A percentile compares a stretch with the other conserved stretches of the same genome.
phyloP scores from a whole-genome alignment of 2,797 vertebrate genomes.

The Darevskia nairensis region DNA sequence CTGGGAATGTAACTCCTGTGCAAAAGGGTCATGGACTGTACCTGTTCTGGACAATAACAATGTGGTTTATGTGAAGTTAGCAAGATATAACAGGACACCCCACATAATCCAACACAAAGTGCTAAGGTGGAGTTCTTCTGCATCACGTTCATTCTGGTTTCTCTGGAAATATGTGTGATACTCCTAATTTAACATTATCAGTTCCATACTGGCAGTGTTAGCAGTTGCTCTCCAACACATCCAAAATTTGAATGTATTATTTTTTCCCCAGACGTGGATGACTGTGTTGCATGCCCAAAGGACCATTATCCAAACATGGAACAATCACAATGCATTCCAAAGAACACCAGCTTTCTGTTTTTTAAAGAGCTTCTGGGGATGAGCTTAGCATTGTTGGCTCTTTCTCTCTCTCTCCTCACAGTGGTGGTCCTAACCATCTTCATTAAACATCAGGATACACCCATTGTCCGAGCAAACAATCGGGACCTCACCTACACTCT shows the following conservation, averaged over 20 bases:
- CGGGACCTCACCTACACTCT: not conserved
- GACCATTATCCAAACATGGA: not conserved
- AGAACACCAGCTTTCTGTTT: not conserved
- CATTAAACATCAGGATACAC: not conserved
- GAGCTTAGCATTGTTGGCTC: not conserved
- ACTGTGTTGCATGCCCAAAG: not conserved
- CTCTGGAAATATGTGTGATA: not conserved
- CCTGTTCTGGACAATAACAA: too few species aligned
- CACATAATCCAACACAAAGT: too few species aligned
- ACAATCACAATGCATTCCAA: not conserved
- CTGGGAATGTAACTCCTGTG: too few species aligned
- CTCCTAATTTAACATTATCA: not conserved
- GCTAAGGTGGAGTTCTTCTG: too few species aligned
- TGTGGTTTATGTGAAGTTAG: too few species aligned
- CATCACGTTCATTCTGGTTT: too few species aligned
- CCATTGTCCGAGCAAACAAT: constrained; percentile 29
- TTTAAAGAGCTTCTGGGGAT: not conserved
- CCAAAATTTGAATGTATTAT: not conserved
- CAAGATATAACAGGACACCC: too few species aligned
- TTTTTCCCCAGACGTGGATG: not conserved
- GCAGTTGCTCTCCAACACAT: not conserved
- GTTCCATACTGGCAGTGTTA: not conserved
- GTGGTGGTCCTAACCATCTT: constrained; percentile 10
- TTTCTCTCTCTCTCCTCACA: not conserved
- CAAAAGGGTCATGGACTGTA: too few species aligned